Base-by-base conservation (phyloP, 2,888 invertebrate species). In the Limnephilus lunatus region DNA sequence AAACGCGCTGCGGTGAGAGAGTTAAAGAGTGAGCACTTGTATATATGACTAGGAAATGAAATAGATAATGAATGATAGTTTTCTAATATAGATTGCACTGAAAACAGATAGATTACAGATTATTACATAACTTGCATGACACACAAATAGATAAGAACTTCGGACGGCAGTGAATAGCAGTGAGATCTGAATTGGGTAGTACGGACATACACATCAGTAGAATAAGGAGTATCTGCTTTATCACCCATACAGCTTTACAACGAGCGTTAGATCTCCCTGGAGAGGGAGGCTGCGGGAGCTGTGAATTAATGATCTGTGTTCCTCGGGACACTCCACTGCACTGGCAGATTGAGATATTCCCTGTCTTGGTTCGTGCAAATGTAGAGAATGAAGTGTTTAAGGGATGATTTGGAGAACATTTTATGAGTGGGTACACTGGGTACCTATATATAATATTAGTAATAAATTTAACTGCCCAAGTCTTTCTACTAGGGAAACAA, bases 301-400 rank as follows among this genome's bases (percentile, higher is more conserved):
- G 30, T 30, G 86, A 87, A 87, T 87, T 87, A 87, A 87, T 87
- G 87, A 87, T 86, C 85, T 86, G 44, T 86, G 85, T 86, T 86
- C 48, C 85, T 48, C 44, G 31, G 31, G 87, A 53, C 30, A 44
- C 44, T 39, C 35, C 86, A 44, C 39, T 30, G 68, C 68, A 68
- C 68, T 19, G 30, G 86, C 86, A 44, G 44, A 86, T 30, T 30
- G 86, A 30, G 68, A 68, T 68, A 68, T 68, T 68, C 68, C 68
- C 25, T 25, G 68, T 25, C 25, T 68, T n/a, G 68, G 68, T 25
- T 68, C 25, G 68, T 68, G 9, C 68, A 68, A 68, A 68, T 68
- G 68, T n/a, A 68, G 25, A n/a, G 9, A 68, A 68, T 9, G 25
- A 25, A 68, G 68, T 25, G 68, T 68, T 68, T 68, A 68, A 68